A percentile compares a stretch with the other conserved stretches of the same genome.
Evolutionary conservation across 2,888 invertebrate species (phyloP).

Genomic region (Pyrrhopygopsis socrates): DNA sequence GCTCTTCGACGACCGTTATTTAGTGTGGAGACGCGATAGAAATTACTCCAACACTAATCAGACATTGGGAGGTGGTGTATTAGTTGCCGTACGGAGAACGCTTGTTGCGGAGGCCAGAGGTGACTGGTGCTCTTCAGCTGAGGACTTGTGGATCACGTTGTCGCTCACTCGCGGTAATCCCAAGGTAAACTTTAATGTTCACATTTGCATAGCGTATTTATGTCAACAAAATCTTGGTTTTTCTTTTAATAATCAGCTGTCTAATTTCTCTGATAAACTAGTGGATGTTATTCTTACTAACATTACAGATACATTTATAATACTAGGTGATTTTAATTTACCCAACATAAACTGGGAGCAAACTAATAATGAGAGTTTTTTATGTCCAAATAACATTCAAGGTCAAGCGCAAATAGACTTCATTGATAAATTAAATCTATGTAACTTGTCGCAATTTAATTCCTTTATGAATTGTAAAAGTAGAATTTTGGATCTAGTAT

Average conservation of each 20-base stretch:
- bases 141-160: slow-evolving; percentile 7
- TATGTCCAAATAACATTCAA: neutral
- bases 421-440: slow-evolving; percentile 20
- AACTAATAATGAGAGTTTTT: neutral
- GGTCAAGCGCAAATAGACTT: slow-evolving; percentile 19
- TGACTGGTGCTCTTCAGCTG: slow-evolving; percentile 11
- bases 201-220: slow-evolving; percentile 48
- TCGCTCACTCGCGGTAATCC: neutral
- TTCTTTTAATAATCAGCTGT: slow-evolving; percentile 16
- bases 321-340: slow-evolving; percentile 44
- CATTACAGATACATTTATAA: slow-evolving; percentile 12
- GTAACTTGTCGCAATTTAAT: slow-evolving; percentile 40
- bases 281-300: neutral
- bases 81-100: neutral
- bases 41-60: slow-evolving; percentile 8
- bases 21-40: slow-evolving; percentile 15
- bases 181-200: slow-evolving; percentile 9
- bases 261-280: slow-evolving; percentile 22
- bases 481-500: slow-evolving; percentile 26
- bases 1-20: slow-evolving; percentile 41
- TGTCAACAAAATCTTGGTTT: slow-evolving; percentile 32
- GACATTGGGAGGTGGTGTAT: neutral
- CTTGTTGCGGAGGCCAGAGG: neutral
- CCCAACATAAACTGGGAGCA: slow-evolving; percentile 36
- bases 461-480: slow-evolving; percentile 13